Base-by-base conservation (phyloP, 1,140 invertebrate genomes). In the Danaus melanippus region DNA sequence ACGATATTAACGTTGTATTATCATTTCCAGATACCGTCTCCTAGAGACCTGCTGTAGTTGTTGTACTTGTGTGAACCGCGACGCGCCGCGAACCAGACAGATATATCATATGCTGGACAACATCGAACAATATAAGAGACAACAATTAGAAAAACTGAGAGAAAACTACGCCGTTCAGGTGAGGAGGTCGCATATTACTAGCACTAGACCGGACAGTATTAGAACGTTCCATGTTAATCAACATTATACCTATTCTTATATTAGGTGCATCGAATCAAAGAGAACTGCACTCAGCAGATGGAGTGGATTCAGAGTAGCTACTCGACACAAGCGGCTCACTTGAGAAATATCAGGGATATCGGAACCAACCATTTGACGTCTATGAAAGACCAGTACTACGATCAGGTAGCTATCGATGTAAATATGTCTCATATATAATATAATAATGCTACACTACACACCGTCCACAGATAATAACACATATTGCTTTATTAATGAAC, bases 221-320 rank as follows among this genome's bases (percentile, higher is more conserved):
- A 32, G 21, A 32, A 32, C 32, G 11, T 47, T 32, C 12, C n/a
- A 32, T 45, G 15, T 44, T 15, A 49, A 61, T 56, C n/a, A n/a
- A 55, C 51, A 60, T 50, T 50, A 50, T 63, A 49, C 53, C 11
- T 53, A 9, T 76, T 71, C 52, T 42, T 46, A 42, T 17, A 44
- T 12, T 58, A 95, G 92, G 94, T 96, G 46, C 92, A 93, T 73
- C 91, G 93, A 64, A 97, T 98, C 59, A 93, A 95, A 71, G 96
- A 98, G 65, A 98, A 98, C 69, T 98, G 96, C 74, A 91, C 93
- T 10, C 94, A 95, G 74, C 96, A 98, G 88, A 93, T 97, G 81
- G 96, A 98, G 73, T 95, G 94, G 91, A 95, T 98, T 56, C 91
- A 96, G 71, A 95, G 93, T 68, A 97, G 95, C 75, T 98, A 98